These are phyloP conservation scores for Huso huso DNA, from an alignment of 2,797 vertebrate genomes.

Conservation along the genomic window DNA sequence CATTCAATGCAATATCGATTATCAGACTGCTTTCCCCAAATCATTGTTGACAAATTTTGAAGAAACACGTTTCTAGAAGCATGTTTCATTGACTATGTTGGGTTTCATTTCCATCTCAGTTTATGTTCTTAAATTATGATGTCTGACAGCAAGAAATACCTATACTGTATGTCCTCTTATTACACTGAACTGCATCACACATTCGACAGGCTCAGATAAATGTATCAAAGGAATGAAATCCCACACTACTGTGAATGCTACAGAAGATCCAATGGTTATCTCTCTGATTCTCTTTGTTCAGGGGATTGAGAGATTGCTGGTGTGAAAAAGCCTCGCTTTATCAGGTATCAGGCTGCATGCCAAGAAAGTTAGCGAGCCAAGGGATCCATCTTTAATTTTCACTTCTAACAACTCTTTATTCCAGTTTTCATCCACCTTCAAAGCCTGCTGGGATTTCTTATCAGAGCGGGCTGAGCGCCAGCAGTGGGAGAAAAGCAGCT, in stretches of 20 bases:
- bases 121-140: no score
- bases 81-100: no score
- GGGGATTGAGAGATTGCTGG: neutral
- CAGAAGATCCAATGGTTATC: slow-evolving; percentile 6
- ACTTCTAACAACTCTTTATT: slow-evolving; percentile 7
- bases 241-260: neutral
- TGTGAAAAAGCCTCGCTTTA: neutral
- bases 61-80: no score
- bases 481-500: neutral
- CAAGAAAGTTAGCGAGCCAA: neutral
- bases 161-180: no score
- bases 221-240: slow-evolving; percentile 29
- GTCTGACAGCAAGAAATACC: no score
- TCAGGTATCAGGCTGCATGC: neutral
- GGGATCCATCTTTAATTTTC: neutral
- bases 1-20: no score
- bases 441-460: neutral
- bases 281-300: neutral
- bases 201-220: slow-evolving; percentile 1
- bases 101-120: no score
- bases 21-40: no score
- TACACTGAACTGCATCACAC: slow-evolving; percentile 10
- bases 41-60: no score
- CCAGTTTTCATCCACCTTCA: slow-evolving; percentile 5
- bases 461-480: neutral